Base-by-base conservation (phyloP, 2,888 invertebrate genomes). In the Callyntrura guangdongensis region DNA sequence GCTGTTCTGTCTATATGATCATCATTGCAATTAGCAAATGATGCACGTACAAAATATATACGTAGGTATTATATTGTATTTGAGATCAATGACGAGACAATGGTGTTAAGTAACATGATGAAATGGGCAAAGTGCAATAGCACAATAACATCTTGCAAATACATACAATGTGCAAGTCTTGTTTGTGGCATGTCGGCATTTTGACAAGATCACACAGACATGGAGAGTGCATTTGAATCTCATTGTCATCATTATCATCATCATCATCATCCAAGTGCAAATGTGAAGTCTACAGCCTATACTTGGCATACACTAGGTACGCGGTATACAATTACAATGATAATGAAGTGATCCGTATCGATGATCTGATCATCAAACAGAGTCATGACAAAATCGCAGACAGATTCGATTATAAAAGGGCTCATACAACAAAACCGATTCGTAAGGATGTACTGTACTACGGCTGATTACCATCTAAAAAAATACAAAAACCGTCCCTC, bases 281-380 rank as follows among this genome's bases (percentile, higher is more conserved):
- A 69, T 11, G 45, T n/a, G 12, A 27, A 47, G 8, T 45, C 8
- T 22, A n/a, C 17, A 72, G 36, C 17, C 56, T 49, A 56, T 22
- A 36, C 36, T 36, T 36, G 36, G 36, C 36, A 36, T 36, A 36
- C 36, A 36, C 36, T 49, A 25, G 20, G 20, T 49, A 74, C 74
- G 74, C 49, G 74, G 59, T 59, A 27, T n/a, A 77, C 64, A 89
- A 89, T 83, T 83, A 89, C 89, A 61, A 83, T 83, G 83, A 53
- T 89, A 89, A 89, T 89, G 89, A 89, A 89, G 89, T 89, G 89
- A 89, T 89, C 89, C 89, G 83, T 89, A 89, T 89, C 89, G 53
- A 89, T 83, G 83, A 61, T 83, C 89, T 59, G 82, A 86, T 77
- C 77, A 86, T 56, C 81, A 81, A 81, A 61, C 77, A 86, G 69